Evolutionary conservation across 2,113 vertebrate species (phyloP).

Genomic region (Miniopterus natalensis): DNA sequence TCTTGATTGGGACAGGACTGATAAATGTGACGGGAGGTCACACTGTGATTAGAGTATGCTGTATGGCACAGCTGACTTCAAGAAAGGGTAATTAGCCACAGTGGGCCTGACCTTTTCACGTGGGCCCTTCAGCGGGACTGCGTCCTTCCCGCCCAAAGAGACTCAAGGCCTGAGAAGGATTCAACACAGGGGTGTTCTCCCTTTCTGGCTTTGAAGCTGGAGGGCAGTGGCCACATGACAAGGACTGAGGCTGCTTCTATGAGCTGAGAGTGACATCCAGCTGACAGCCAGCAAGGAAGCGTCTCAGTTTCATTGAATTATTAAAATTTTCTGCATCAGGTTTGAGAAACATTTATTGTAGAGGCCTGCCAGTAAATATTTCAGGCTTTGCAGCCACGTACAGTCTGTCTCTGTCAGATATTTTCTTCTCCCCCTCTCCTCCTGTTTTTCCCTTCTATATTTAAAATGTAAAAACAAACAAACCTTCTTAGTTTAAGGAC

Average conservation of each 20-base stretch:
- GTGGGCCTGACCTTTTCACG: not conserved
- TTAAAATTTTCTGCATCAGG: not conserved
- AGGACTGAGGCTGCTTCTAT: not conserved
- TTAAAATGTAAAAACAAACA: not conserved
- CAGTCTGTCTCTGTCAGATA: not conserved
- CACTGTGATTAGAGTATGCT: rapidly evolving
- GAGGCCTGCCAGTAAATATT: not conserved
- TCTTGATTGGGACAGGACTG: not conserved
- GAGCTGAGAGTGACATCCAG: not conserved
- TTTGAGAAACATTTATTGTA: not conserved
- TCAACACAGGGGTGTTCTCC: not conserved
- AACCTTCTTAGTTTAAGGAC: not conserved
- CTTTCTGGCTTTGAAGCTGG: not conserved
- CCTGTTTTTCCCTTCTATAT: not conserved
- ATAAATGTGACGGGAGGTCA: rapidly evolving
- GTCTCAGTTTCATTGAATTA: not conserved
- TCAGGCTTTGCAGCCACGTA: not conserved
- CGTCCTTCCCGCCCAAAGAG: not conserved
- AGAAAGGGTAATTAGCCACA: not conserved
- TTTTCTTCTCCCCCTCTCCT: not conserved
- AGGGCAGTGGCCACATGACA: too few relatives aligned
- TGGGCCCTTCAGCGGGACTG: not conserved
- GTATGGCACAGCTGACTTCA: not conserved
- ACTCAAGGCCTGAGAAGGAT: not conserved
- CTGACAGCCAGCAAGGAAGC: not conserved